Percentiles rank a stretch among this genome's conserved stretches.
Conservation (phyloP, 2,888 invertebrate genomes). For the Villa cingulata region DNA sequence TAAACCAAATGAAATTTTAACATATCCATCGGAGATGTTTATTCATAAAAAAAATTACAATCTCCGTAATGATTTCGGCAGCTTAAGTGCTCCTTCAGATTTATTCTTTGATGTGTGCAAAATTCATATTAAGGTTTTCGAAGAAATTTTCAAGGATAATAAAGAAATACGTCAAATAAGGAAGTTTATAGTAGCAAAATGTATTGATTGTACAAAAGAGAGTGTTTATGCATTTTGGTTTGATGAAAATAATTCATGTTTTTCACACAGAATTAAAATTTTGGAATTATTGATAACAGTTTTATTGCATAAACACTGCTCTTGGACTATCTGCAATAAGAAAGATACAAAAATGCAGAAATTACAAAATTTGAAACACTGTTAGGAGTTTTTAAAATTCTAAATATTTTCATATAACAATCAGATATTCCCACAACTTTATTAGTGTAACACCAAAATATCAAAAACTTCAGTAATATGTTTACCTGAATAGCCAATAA, state of each 20-base stretch:
- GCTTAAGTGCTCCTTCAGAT: conserved; percentile 5
- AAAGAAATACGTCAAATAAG: not conserved
- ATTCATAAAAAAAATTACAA: conserved; percentile 4
- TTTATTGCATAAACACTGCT: conserved; percentile 2
- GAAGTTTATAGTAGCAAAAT: too few relatives aligned
- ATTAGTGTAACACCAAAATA: too few relatives aligned
- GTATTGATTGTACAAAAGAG: not conserved
- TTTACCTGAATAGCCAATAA: too few relatives aligned
- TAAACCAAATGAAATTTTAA: conserved; percentile 2
- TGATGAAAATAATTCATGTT: not conserved
- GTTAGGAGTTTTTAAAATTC: too few relatives aligned
- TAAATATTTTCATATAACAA: too few relatives aligned
- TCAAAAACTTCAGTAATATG: too few relatives aligned
- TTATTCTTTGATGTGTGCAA: conserved; percentile 4
- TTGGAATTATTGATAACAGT: not conserved
- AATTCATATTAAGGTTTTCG: conserved; percentile 4
- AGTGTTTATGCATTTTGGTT: conserved; percentile 1
- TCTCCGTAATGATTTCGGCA: conserved; percentile 1
- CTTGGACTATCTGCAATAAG: not conserved
- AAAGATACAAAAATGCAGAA: not conserved
- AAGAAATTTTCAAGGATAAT: not conserved
- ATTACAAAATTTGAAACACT: not conserved
- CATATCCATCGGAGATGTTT: conserved; percentile 3
- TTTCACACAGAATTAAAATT: not conserved
- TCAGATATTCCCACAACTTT: too few relatives aligned